A percentile compares a stretch with the other conserved stretches of the same genome.
These are phyloP conservation scores for Sterna hirundo DNA, from an alignment of 2,113 vertebrate genomes.

Conservation along the genomic window DNA sequence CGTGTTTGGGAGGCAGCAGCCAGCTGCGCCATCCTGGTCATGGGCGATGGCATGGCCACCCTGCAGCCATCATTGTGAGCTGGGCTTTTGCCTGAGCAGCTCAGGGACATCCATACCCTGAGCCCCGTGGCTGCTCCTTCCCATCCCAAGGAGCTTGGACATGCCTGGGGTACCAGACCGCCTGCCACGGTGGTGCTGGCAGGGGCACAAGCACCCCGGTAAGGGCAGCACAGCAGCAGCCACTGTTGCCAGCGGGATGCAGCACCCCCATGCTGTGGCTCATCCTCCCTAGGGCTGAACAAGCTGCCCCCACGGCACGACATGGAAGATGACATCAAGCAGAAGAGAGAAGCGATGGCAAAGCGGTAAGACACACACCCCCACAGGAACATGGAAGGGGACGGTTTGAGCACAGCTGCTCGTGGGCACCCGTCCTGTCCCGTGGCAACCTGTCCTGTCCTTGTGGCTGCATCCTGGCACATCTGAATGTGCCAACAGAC, in stretches of 20 bases:
- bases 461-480: accelerated
- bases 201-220: not conserved
- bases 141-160: not conserved
- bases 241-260: not conserved
- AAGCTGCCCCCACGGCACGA: slow-evolving; percentile 12
- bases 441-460: accelerated
- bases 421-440: accelerated
- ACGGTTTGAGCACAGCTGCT: not conserved
- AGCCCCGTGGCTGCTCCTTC: not conserved
- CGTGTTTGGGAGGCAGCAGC: not conserved
- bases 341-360: slow-evolving; percentile 17
- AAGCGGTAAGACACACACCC: slow-evolving; percentile 48
- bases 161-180: not conserved
- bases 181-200: accelerated
- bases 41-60: accelerated
- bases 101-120: not conserved
- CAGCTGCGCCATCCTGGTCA: not conserved
- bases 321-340: slow-evolving; percentile 67
- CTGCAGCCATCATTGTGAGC: not conserved
- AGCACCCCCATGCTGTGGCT: not conserved
- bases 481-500: accelerated
- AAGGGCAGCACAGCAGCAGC: not conserved
- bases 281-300: slow-evolving; percentile 48
- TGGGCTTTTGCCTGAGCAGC: not conserved
- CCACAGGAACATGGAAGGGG: not conserved